A percentile compares a stretch with the other conserved stretches of the same genome.
Conservation (phyloP, 2,888 invertebrate genomes). For the Rhingia rostrata region DNA sequence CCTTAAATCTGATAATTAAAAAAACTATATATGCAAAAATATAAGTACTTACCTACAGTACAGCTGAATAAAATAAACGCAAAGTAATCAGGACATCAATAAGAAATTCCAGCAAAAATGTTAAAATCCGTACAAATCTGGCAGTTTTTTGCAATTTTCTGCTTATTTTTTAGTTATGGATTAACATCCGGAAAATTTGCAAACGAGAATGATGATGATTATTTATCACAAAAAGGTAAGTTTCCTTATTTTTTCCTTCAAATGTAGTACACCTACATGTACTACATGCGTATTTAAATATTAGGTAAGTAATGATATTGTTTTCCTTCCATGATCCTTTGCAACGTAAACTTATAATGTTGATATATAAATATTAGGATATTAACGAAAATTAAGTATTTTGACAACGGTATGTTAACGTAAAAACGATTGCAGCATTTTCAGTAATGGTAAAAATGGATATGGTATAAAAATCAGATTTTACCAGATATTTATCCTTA, state of each 20-base stretch:
- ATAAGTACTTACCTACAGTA: no score
- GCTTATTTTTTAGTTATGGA: constrained; percentile 65
- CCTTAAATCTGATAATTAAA: no score
- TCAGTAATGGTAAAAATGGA: no score
- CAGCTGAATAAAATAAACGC: neutral
- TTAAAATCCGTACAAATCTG: constrained; percentile 59
- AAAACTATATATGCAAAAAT: no score
- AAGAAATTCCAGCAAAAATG: constrained; percentile 49
- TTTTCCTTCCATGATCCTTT: no score
- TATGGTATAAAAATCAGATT: no score
- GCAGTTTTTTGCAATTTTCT: constrained; percentile 61
- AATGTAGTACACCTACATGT: neutral
- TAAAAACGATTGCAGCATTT: no score
- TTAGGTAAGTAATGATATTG: neutral
- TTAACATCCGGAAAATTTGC: constrained; percentile 74
- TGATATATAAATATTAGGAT: no score
- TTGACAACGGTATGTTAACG: no score
- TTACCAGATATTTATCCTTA: no score
- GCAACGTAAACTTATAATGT: no score
- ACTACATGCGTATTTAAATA: neutral
- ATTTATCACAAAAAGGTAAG: constrained; percentile 80
- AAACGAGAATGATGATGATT: constrained; percentile 81
- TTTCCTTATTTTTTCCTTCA: neutral
- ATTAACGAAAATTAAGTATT: no score
- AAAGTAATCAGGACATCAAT: constrained; percentile 7